phyloP scores from a whole-genome alignment of 2,113 vertebrate species.

The Heliornis fulica region DNA sequence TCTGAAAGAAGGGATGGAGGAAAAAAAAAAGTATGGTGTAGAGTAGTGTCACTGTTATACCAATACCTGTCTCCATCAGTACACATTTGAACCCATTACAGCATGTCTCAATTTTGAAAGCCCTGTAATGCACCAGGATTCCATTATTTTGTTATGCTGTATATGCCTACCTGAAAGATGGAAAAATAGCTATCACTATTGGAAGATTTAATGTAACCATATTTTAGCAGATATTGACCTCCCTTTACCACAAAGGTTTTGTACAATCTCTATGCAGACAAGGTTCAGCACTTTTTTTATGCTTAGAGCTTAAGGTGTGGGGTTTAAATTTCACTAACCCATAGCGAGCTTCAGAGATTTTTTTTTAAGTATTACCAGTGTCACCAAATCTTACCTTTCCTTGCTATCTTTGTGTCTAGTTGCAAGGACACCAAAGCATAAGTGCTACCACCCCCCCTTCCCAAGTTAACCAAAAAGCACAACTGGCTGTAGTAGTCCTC shows the following conservation, averaged over 20 bases:
- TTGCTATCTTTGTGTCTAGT: neutral
- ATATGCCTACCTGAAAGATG: neutral
- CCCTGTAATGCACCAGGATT: neutral
- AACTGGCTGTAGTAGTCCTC: accelerated
- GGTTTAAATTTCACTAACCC: neutral
- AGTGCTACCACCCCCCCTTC: neutral
- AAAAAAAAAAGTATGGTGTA: neutral
- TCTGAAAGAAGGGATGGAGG: neutral
- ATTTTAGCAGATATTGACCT: neutral
- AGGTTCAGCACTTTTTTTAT: neutral
- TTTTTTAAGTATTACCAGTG: neutral
- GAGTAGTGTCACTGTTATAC: neutral
- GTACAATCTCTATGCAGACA: neutral
- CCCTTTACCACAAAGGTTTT: neutral
- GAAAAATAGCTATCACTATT: neutral
- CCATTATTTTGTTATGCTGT: neutral
- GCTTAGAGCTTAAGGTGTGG: neutral
- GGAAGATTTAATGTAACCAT: neutral
- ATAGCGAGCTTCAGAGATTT: neutral
- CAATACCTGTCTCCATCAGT: neutral
- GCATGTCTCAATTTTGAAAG: neutral
- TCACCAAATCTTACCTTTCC: neutral
- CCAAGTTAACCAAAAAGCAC: neutral
- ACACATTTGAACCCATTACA: neutral
- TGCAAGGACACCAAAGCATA: neutral